These are phyloP conservation scores for Rhopilema esculentum DNA, from an alignment of 30 jellyfish, hydroid and myxozoan species.

Conservation along the genomic window DNA sequence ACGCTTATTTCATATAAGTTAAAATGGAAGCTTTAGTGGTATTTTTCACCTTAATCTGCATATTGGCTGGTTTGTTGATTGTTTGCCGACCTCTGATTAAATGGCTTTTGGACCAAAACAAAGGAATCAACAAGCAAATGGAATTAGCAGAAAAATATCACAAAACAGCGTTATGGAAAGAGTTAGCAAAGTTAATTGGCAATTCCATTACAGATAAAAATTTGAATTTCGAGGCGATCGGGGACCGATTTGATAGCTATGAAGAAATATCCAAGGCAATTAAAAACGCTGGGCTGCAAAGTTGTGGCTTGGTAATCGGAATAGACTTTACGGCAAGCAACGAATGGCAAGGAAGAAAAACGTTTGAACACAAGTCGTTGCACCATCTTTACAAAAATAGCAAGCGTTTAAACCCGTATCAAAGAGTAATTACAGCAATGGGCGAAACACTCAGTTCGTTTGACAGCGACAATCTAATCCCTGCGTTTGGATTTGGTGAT, in stretches of 20 bases:
- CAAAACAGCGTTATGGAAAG: constrained; percentile 56
- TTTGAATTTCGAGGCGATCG: constrained; percentile 71
- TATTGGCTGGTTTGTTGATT: not conserved
- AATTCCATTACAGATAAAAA: constrained; percentile 21
- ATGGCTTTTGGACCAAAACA: not conserved
- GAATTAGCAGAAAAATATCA: not conserved
- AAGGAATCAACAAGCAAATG: not conserved
- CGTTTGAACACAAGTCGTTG: constrained; percentile 82
- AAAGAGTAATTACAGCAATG: constrained; percentile 73
- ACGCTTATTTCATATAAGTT: no score
- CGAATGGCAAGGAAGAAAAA: constrained; percentile 97
- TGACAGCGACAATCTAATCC: constrained; percentile 86
- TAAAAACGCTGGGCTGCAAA: constrained; percentile 82
- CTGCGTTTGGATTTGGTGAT: constrained; percentile 92
- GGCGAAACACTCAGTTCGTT: constrained; percentile 74
- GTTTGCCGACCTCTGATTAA: not conserved
- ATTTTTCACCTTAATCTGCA: not conserved
- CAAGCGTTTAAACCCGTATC: constrained; percentile 79
- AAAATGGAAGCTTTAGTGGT: not conserved
- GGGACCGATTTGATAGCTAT: constrained; percentile 55
- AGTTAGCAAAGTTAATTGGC: constrained; percentile 6
- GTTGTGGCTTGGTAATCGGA: constrained; percentile 79
- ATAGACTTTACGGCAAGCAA: constrained; percentile 90
- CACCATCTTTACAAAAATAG: constrained; percentile 71
- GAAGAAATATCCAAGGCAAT: constrained; percentile 75